phyloP scores from a whole-genome alignment of 2,113 vertebrate species.

The Elephas maximus region DNA sequence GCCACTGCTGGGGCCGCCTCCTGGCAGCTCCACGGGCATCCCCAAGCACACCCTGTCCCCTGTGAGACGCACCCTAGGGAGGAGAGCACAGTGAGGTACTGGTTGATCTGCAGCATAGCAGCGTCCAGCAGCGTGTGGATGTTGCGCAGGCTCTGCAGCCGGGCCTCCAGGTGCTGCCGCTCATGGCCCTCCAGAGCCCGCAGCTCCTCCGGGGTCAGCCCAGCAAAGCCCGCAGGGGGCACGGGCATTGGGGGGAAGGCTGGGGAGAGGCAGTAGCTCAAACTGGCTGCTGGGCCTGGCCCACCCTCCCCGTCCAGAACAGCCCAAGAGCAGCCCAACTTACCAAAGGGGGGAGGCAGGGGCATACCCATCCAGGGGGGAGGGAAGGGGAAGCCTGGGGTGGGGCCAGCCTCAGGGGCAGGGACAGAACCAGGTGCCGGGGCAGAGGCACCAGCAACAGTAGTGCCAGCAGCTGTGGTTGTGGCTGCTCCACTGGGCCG shows the following conservation, averaged over 20 bases:
- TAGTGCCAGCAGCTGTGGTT: conserved; percentile 9
- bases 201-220: conserved; percentile 94
- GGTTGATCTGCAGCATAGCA: conserved; percentile 98
- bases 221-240: conserved; percentile 94
- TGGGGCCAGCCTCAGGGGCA: conserved; percentile 72
- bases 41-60: fast-evolving
- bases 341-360: conserved; percentile 94
- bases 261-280: conserved; percentile 66
- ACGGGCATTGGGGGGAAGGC: conserved; percentile 95
- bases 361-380: conserved; percentile 96
- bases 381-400: conserved; percentile 93
- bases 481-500: conserved; percentile 76
- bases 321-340: conserved; percentile 45
- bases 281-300: not conserved
- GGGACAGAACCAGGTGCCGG: conserved; percentile 71
- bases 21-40: not conserved
- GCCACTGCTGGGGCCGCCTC: not conserved
- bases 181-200: conserved; percentile 96
- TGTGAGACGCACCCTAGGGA: conserved; percentile 88
- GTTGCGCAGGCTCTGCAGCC: conserved; percentile 97
- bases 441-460: conserved; percentile 47
- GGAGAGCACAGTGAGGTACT: conserved; percentile 95
- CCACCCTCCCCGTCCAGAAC: not conserved
- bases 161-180: conserved; percentile 94
- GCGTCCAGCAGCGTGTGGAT: conserved; percentile 97